Percentiles rank a stretch among this genome's conserved stretches.
phyloP scores from a whole-genome alignment of 1,140 invertebrate species.

The Lepidurus arcticus region DNA sequence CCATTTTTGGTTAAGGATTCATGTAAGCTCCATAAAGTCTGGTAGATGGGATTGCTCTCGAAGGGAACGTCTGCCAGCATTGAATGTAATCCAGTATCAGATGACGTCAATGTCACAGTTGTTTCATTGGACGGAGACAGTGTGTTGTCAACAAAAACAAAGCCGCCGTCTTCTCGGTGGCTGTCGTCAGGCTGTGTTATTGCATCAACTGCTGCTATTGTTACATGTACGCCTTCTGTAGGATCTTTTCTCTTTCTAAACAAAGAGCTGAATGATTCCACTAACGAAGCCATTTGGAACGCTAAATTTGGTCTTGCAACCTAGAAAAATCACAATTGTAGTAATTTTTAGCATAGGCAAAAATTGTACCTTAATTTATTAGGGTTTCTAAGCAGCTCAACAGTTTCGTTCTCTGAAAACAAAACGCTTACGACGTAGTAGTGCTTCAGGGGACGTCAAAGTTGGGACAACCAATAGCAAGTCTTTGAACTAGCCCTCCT shows the following conservation, averaged over 20 bases:
- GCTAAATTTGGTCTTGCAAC: not conserved
- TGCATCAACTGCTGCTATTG: not conserved
- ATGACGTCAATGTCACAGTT: slow-evolving; percentile 2
- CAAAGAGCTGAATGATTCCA: not conserved
- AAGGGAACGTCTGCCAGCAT: slow-evolving; percentile 31
- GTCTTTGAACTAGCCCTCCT: no score
- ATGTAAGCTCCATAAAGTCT: slow-evolving; percentile 9
- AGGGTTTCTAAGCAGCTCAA: no score
- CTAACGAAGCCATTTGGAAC: not conserved
- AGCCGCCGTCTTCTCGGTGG: not conserved
- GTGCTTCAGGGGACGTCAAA: no score
- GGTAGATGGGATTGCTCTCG: slow-evolving; percentile 27
- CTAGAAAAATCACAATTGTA: no score
- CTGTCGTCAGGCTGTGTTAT: not conserved
- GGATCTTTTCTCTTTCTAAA: not conserved
- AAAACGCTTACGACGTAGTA: no score
- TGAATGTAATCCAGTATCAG: not conserved
- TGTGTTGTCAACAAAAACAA: not conserved
- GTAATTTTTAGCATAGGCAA: no score
- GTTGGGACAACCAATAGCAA: no score
- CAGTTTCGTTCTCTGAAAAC: no score
- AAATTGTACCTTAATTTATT: no score
- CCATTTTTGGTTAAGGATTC: not conserved
- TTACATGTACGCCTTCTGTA: not conserved
- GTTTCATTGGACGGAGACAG: not conserved